A percentile compares a stretch with the other conserved stretches of the same genome.
phyloP scores from a whole-genome alignment of 2,888 invertebrate genomes.

The Dioctria linearis region DNA sequence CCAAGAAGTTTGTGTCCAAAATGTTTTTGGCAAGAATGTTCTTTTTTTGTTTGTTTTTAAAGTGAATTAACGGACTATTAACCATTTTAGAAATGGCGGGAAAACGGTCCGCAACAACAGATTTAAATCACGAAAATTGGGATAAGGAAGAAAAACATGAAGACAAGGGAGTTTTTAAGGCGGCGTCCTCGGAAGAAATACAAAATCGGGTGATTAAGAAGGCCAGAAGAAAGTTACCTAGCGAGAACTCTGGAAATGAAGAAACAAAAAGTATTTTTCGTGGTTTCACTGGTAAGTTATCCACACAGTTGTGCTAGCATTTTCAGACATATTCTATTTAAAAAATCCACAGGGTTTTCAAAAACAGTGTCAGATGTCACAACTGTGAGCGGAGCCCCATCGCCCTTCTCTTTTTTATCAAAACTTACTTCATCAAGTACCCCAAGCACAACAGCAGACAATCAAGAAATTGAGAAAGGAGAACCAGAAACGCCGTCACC shows the following conservation, averaged over 20 bases:
- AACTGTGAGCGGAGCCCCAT: conserved; percentile 62
- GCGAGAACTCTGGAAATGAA: conserved; percentile 47
- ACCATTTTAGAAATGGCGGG: conserved; percentile 74
- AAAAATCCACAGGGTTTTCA: conserved; percentile 63
- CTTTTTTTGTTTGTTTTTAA: too few relatives aligned
- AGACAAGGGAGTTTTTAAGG: conserved; percentile 82
- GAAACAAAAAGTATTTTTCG: conserved; percentile 76
- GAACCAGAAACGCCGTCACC: conserved; percentile 54
- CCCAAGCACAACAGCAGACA: conserved; percentile 59
- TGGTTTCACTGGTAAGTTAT: conserved; percentile 75
- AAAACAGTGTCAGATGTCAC: conserved; percentile 60
- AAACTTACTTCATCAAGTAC: conserved; percentile 54
- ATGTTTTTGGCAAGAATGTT: not conserved
- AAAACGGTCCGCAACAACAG: conserved; percentile 82
- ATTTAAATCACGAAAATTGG: conserved; percentile 90
- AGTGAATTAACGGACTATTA: not conserved
- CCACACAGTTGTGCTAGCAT: not conserved
- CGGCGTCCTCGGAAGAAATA: conserved; percentile 79
- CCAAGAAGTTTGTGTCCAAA: not conserved
- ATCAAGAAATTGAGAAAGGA: conserved; percentile 22
- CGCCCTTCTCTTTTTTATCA: conserved; percentile 65
- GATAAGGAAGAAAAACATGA: conserved; percentile 83
- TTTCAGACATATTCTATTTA: conserved; percentile 19
- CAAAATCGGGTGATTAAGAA: conserved; percentile 84
- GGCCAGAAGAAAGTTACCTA: conserved; percentile 74